Evolutionary conservation across 2,888 invertebrate genomes (phyloP).

Genomic region (Notocelia uddmanniana): DNA sequence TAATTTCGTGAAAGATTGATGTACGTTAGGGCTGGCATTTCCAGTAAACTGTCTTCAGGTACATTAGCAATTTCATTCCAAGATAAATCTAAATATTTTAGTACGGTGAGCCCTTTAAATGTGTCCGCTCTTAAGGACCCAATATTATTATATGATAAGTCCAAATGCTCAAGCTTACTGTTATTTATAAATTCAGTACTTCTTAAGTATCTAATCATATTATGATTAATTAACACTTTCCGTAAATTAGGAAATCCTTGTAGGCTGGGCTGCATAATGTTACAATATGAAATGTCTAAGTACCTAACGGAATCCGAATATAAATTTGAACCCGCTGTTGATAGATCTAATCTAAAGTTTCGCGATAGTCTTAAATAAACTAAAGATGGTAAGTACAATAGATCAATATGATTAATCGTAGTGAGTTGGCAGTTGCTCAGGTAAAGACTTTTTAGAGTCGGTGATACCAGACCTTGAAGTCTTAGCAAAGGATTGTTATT

Average conservation of each 20-base stretch:
- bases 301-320: constrained; percentile 82
- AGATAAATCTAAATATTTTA: constrained; percentile 89
- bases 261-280: constrained; percentile 85
- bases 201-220: constrained; percentile 86
- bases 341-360: constrained; percentile 85
- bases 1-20: constrained; percentile 89
- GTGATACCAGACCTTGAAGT: constrained; percentile 79
- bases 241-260: constrained; percentile 87
- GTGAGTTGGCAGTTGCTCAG: constrained; percentile 86
- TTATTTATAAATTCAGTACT: constrained; percentile 87
- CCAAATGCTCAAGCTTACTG: constrained; percentile 85
- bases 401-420: constrained; percentile 79
- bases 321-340: constrained; percentile 70
- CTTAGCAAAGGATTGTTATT: constrained; percentile 82
- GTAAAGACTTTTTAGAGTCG: constrained; percentile 83
- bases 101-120: constrained; percentile 85
- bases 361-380: constrained; percentile 86
- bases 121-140: constrained; percentile 86
- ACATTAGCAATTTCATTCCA: constrained; percentile 88
- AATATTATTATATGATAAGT: constrained; percentile 89
- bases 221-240: constrained; percentile 86
- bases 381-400: constrained; percentile 86
- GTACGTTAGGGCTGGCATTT: constrained; percentile 86
- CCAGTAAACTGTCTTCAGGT: constrained; percentile 85
- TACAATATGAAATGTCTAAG: constrained; percentile 87